Conservation (phyloP, 2,113 vertebrate species). For the Lagopus leucura region DNA sequence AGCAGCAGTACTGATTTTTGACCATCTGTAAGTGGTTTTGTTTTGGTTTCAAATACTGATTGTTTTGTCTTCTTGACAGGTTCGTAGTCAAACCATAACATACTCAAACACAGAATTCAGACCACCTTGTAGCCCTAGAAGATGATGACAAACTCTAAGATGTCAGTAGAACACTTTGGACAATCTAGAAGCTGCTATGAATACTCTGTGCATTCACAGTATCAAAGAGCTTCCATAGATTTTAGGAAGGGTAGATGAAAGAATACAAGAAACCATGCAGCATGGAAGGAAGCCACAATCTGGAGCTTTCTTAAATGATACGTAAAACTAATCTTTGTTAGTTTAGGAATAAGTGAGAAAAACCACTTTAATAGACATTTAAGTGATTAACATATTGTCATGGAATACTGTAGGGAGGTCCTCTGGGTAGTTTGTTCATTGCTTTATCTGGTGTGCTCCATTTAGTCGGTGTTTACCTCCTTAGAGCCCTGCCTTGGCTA, state of each 20-base stretch:
- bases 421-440: not conserved
- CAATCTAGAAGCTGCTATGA: not conserved
- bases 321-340: not conserved
- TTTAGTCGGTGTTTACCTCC: not conserved
- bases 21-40: not conserved
- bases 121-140: not conserved
- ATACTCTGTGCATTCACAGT: not conserved
- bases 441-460: not conserved
- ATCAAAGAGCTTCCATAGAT: not conserved
- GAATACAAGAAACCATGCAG: not conserved
- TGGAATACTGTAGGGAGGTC: not conserved
- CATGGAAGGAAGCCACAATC: not conserved
- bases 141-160: not conserved
- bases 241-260: not conserved
- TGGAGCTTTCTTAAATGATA: not conserved
- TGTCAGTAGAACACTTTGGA: not conserved
- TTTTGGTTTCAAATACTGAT: not conserved
- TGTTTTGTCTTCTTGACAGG: not conserved
- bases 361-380: not conserved
- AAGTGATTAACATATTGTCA: not conserved
- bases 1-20: not conserved
- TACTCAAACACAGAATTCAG: not conserved
- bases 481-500: slow-evolving; percentile 5
- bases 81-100: not conserved
- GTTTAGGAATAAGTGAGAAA: not conserved